A percentile compares a stretch with the other conserved stretches of the same genome.
Evolutionary conservation across 1,140 invertebrate species (phyloP).

Genomic region (Bombyx mandarina): DNA sequence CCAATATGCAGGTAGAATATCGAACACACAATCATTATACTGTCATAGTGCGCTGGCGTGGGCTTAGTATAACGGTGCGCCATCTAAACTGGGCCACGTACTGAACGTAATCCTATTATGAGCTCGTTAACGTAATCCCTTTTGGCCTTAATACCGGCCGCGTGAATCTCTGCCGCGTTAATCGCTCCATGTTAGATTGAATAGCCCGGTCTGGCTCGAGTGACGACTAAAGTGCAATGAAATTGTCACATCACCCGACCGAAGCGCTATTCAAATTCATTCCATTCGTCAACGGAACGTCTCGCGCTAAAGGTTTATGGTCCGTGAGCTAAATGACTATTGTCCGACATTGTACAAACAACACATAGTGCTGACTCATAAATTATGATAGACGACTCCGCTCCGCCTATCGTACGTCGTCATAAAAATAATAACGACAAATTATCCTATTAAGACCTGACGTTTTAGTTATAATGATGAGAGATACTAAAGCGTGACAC

Average conservation of each 20-base stretch:
- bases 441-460: constrained; percentile 35
- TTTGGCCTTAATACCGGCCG: constrained; percentile 24
- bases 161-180: constrained; percentile 7
- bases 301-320: too few relatives aligned
- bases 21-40: constrained; percentile 59
- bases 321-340: too few relatives aligned
- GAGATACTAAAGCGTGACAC: constrained; percentile 6
- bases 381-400: constrained; percentile 41
- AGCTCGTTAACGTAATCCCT: constrained; percentile 61
- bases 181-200: constrained; percentile 6
- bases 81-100: constrained; percentile 47
- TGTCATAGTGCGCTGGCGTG: constrained; percentile 46
- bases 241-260: too few relatives aligned
- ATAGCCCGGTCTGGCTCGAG: neutral
- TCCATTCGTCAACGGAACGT: too few relatives aligned
- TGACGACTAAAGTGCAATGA: too few relatives aligned
- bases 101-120: constrained; percentile 64
- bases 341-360: constrained; percentile 1
- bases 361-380: constrained; percentile 27
- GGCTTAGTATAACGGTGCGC: constrained; percentile 45
- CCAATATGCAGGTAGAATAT: constrained; percentile 27
- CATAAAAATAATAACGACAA: constrained; percentile 43
- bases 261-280: too few relatives aligned
- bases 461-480: constrained; percentile 13
- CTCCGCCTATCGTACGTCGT: constrained; percentile 33